phyloP scores from a whole-genome alignment of 2,113 vertebrate genomes.

The Daubentonia madagascariensis region DNA sequence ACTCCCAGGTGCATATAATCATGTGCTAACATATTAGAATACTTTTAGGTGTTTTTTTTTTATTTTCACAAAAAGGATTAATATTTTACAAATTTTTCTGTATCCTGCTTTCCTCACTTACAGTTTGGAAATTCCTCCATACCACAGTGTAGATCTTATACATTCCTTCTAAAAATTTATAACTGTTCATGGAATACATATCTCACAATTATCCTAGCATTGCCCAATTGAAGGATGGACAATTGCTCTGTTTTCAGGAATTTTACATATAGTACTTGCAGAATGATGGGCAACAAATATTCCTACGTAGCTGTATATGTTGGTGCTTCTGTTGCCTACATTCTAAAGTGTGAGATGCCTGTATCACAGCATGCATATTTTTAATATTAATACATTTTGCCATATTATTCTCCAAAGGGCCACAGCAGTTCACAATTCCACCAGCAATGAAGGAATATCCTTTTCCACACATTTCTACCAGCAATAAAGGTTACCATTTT shows the following conservation, averaged over 20 bases:
- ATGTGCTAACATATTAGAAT: background rate
- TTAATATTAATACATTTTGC: background rate
- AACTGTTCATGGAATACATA: background rate
- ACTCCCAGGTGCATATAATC: background rate
- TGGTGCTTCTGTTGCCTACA: background rate
- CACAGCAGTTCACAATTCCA: background rate
- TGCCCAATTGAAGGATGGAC: background rate
- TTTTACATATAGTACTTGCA: background rate
- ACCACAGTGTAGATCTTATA: accelerated
- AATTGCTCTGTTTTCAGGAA: background rate
- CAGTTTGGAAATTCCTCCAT: background rate
- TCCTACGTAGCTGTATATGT: background rate
- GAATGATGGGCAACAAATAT: background rate
- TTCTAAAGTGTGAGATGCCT: background rate
- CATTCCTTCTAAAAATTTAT: background rate
- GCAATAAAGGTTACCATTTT: background rate
- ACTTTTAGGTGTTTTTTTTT: background rate
- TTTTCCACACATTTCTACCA: background rate
- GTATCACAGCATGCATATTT: background rate
- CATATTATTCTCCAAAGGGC: background rate
- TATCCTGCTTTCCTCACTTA: background rate
- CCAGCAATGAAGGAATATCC: background rate
- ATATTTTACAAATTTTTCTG: background rate
- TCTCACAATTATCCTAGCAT: background rate
- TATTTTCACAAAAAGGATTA: background rate